phyloP scores from a whole-genome alignment of 2,797 vertebrate genomes.

The Adrianichthys oophorus region DNA sequence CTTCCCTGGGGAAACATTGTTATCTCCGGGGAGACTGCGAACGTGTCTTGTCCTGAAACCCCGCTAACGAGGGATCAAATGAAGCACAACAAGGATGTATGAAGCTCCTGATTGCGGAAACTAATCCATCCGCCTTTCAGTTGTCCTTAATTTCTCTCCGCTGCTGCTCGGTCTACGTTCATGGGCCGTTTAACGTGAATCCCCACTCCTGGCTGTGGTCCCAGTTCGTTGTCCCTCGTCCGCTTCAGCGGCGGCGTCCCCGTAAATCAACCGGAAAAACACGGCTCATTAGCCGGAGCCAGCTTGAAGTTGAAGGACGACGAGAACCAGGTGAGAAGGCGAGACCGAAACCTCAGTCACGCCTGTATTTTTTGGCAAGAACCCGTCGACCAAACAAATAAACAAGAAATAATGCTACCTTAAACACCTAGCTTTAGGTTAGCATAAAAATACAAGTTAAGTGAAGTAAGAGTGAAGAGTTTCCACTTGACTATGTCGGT shows the following conservation, averaged over 20 bases:
- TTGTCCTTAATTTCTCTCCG: slow-evolving; percentile 28
- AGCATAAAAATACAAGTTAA: slow-evolving; percentile 69
- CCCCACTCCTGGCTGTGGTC: slow-evolving; percentile 24
- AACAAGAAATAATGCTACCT: slow-evolving; percentile 25
- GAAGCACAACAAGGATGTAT: slow-evolving; percentile 10
- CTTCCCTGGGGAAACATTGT: slow-evolving; percentile 94
- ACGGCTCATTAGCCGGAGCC: slow-evolving; percentile 61
- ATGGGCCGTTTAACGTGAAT: slow-evolving; percentile 39
- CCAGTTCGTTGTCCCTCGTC: slow-evolving; percentile 28
- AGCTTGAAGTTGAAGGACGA: slow-evolving; percentile 10
- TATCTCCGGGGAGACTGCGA: slow-evolving; percentile 65
- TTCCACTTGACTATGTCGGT: slow-evolving; percentile 68
- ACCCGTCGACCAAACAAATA: slow-evolving; percentile 19
- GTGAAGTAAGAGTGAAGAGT: slow-evolving; percentile 67
- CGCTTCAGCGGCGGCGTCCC: slow-evolving; percentile 42
- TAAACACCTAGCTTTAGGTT: slow-evolving; percentile 32
- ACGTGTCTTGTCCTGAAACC: slow-evolving; percentile 56
- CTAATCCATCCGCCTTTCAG: slow-evolving; percentile 64
- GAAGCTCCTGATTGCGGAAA: slow-evolving; percentile 53
- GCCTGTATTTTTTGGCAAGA: slow-evolving; percentile 19
- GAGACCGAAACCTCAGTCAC: slow-evolving; percentile 29
- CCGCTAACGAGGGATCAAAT: slow-evolving; percentile 34
- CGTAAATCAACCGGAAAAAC: slow-evolving; percentile 72
- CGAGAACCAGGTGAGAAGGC: slow-evolving; percentile 8
- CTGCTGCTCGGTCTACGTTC: slow-evolving; percentile 33